Conservation (phyloP, 2,888 invertebrate genomes). For the Orthonevra nobilis region DNA sequence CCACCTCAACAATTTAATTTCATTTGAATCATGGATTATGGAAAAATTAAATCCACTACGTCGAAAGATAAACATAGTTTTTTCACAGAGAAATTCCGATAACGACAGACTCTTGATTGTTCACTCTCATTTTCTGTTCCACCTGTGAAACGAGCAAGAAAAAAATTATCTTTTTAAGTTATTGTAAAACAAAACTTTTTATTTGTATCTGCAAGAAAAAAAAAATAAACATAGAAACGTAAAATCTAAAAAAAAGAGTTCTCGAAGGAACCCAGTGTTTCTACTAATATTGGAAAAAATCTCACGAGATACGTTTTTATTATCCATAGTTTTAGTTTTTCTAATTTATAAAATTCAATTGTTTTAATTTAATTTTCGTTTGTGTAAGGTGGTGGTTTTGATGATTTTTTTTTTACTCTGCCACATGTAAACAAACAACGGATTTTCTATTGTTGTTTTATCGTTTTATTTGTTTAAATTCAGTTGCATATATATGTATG, state of each 20-base stretch:
- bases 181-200: conserved; percentile 42
- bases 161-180: conserved; percentile 4
- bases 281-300: conserved; percentile 25
- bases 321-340: conserved; percentile 1
- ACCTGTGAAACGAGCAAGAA: too few species aligned
- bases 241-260: conserved; percentile 35
- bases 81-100: too few species aligned
- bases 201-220: conserved; percentile 29
- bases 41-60: too few species aligned
- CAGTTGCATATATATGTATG: conserved; percentile 18
- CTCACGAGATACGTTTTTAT: conserved; percentile 37
- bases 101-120: too few species aligned
- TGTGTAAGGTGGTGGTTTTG: too few species aligned
- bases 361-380: conserved; percentile 12
- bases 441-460: conserved; percentile 5
- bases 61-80: too few species aligned
- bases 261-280: conserved; percentile 19
- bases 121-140: too few species aligned
- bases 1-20: too few species aligned
- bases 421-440: conserved; percentile 24
- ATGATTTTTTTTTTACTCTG: conserved; percentile 5
- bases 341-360: conserved; percentile 35
- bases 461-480: conserved; percentile 8
- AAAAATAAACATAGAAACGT: too few species aligned
- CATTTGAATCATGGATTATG: too few species aligned